A percentile compares a stretch with the other conserved stretches of the same genome.
Conservation (phyloP, 1,140 invertebrate genomes). For the Rhopalosiphum maidis region DNA sequence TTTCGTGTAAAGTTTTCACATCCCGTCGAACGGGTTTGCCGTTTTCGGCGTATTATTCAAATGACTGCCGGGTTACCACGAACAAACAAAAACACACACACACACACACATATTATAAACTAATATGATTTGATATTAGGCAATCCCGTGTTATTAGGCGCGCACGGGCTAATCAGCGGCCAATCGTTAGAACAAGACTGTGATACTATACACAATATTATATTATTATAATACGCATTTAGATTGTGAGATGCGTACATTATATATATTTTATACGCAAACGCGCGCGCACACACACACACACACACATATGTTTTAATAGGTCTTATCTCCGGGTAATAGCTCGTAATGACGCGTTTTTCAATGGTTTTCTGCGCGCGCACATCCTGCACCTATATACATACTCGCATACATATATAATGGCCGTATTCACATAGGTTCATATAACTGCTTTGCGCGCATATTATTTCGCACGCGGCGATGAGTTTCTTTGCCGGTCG, state of each 20-base stretch:
- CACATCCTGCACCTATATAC: background rate
- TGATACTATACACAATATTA: background rate
- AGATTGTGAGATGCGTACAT: background rate
- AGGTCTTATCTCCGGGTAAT: background rate
- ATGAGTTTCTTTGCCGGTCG: background rate
- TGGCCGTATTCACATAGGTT: background rate
- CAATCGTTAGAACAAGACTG: background rate
- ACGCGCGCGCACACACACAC: background rate
- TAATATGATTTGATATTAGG: background rate
- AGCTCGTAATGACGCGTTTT: background rate
- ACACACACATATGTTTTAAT: background rate
- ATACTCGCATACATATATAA: too few relatives aligned
- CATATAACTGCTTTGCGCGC: background rate
- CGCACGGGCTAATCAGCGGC: background rate
- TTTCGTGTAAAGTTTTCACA: background rate
- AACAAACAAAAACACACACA: background rate
- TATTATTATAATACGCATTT: background rate
- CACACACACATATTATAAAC: background rate
- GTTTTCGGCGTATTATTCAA: background rate
- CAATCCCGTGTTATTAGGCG: background rate
- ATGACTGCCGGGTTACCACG: background rate
- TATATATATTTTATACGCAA: background rate
- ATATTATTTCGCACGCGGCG: background rate
- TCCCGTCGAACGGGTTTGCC: constrained; percentile 3
- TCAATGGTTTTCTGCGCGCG: background rate